Base-by-base conservation (phyloP, 2,113 vertebrate genomes). In the Trichechus manatus region DNA sequence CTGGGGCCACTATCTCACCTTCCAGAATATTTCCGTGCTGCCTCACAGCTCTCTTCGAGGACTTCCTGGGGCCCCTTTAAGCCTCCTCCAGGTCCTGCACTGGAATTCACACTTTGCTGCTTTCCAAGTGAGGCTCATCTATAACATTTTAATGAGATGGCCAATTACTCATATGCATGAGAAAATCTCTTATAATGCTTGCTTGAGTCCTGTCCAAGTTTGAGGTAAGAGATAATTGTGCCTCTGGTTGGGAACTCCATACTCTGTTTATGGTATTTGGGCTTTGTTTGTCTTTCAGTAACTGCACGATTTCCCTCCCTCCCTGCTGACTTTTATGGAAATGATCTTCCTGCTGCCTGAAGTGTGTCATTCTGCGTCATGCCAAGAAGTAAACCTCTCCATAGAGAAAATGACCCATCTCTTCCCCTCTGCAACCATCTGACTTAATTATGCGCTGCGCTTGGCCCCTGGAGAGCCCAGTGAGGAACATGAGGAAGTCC, bases 141-240 rank as follows among this genome's bases (percentile, higher is more conserved):
- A 96, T 97, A 98, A 97, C 95, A 70, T 97, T 98, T 98, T 98
- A 97, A 98, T 98, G 97, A 98, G 97, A 96, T 82, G 92, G 92
- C 92, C 97, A 97, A 98, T 98, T 98, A 98, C 95, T 98, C 97
- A 98, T 98, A 93, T 95, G 96, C 96, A 97, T 98, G 98, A 98
- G 98, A 98, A 98, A 98, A 97, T 75, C 75, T 93, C 96, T 97
- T 88, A 98, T 85, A 97, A 87, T 97, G 72, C 95, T 95, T 11
- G 23, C 53, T 94, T 96, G 96, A 81, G 44, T 87, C 39, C 82
- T 80, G 4, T 94, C 97, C 70, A 96, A 95, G 56, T 90, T 94
- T 98, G 97, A 98, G 97, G 97, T 97, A 98, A 98, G 97, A 96
- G 97, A 98, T 98, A 98, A 98, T 97, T 98, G 89, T 96, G 90